Percentiles rank a stretch among this genome's conserved stretches.
Evolutionary conservation across 1,140 invertebrate genomes (phyloP).

Genomic region (Bombus pyrosoma): DNA sequence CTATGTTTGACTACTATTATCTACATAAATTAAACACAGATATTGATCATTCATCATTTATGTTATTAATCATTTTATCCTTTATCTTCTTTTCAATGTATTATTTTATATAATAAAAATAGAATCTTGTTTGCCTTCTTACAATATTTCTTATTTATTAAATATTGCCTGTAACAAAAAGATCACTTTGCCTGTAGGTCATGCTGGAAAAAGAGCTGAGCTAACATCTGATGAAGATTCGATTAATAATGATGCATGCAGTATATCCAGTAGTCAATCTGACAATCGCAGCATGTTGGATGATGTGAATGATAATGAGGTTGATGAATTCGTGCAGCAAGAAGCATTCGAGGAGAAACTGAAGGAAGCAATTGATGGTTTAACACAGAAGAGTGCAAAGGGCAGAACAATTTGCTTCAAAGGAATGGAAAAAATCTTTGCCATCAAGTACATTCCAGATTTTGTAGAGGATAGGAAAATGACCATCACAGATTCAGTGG

Average conservation of each 20-base stretch:
- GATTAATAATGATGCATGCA: slow-evolving; percentile 86
- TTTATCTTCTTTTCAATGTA: not conserved
- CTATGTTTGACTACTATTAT: slow-evolving; percentile 13
- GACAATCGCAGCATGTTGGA: slow-evolving; percentile 86
- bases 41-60: not conserved
- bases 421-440: slow-evolving; percentile 88
- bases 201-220: slow-evolving; percentile 76
- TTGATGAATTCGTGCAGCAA: slow-evolving; percentile 84
- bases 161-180: not conserved
- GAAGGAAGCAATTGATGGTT: slow-evolving; percentile 91
- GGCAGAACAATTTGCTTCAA: slow-evolving; percentile 89
- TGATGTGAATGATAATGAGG: slow-evolving; percentile 83
- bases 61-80: not conserved
- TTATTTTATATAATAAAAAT: not conserved
- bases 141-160: not conserved
- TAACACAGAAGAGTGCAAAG: slow-evolving; percentile 93
- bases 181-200: slow-evolving; percentile 52
- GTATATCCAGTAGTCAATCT: slow-evolving; percentile 86
- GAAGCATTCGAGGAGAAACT: slow-evolving; percentile 96
- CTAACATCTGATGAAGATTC: slow-evolving; percentile 87
- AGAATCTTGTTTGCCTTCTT: not conserved
- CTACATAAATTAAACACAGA: not conserved
- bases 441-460: slow-evolving; percentile 90
- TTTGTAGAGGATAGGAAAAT: slow-evolving; percentile 89
- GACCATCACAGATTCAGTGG: slow-evolving; percentile 91